Evolutionary conservation across 2,888 invertebrate species (phyloP).

Genomic region (Drosophila seclusa): DNA sequence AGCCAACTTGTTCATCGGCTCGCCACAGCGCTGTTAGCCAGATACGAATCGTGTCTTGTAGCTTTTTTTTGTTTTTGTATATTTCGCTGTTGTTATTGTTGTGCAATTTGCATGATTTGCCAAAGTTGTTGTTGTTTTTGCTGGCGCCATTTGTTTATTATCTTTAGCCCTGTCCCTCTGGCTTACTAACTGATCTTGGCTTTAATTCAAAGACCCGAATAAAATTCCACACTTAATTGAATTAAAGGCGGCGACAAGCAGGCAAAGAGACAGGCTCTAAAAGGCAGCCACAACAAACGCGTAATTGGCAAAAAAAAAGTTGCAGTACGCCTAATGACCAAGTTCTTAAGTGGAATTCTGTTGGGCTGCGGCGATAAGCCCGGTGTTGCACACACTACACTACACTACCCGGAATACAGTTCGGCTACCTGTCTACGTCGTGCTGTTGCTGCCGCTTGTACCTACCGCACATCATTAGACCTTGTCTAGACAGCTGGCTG

Average conservation of each 20-base stretch:
- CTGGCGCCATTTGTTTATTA: constrained; percentile 76
- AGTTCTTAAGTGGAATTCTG: constrained; percentile 69
- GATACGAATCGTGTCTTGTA: constrained; percentile 58
- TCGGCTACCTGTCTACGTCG: constrained; percentile 22
- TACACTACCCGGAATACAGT: constrained; percentile 15
- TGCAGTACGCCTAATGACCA: constrained; percentile 50
- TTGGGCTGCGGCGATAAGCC: constrained; percentile 58
- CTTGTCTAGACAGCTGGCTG: constrained; percentile 69
- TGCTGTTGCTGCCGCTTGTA: constrained; percentile 30
- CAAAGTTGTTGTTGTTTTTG: constrained; percentile 43
- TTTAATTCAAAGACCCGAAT: constrained; percentile 47
- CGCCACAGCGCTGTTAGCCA: constrained; percentile 41
- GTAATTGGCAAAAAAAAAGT: constrained; percentile 59
- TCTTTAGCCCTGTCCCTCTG: constrained; percentile 43
- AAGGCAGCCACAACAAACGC: constrained; percentile 27
- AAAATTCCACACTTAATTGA: constrained; percentile 75
- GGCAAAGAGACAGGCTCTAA: constrained; percentile 19
- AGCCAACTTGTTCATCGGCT: constrained; percentile 32
- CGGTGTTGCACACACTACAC: constrained; percentile 45
- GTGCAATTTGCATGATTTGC: constrained; percentile 77
- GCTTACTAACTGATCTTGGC: constrained; percentile 49
- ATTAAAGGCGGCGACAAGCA: constrained; percentile 57
- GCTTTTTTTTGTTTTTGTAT: constrained; percentile 20
- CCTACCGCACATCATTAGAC: constrained; percentile 77
- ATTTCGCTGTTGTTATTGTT: constrained; percentile 38